These are phyloP conservation scores for Scaptomyza graminum DNA, from an alignment of 1,140 invertebrate species.

Conservation along the genomic window DNA sequence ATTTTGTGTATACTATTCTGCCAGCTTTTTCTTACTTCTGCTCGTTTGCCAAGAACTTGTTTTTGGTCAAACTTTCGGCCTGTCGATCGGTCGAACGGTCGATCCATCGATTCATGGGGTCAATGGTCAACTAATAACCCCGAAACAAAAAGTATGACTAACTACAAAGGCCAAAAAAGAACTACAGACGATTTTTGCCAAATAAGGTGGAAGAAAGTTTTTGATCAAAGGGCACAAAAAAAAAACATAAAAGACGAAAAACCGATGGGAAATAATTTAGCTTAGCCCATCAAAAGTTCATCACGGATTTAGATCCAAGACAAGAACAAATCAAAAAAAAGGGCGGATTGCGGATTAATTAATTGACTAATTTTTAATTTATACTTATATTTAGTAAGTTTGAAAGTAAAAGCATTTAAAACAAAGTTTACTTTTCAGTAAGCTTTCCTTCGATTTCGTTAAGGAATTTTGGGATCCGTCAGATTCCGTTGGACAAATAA, in stretches of 20 bases:
- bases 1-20: background rate
- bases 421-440: too few species aligned
- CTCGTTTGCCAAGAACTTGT: conserved; percentile 44
- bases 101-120: conserved; percentile 36
- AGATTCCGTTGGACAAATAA: too few species aligned
- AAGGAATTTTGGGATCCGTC: too few species aligned
- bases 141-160: conserved; percentile 1
- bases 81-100: background rate
- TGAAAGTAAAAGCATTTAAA: too few species aligned
- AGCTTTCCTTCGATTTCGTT: too few species aligned
- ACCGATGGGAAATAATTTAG: conserved; percentile 14
- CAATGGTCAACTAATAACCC: conserved; percentile 54
- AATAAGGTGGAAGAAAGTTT: conserved; percentile 48
- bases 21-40: conserved; percentile 9
- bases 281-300: conserved; percentile 28
- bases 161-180: background rate
- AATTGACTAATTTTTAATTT: too few species aligned
- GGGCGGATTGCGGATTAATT: too few species aligned
- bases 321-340: too few species aligned
- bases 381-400: too few species aligned
- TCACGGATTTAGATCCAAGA: background rate
- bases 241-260: background rate
- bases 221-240: conserved; percentile 29
- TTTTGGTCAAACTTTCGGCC: conserved; percentile 47
- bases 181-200: conserved; percentile 15